Percentiles rank a stretch among this genome's conserved stretches.
Conservation (phyloP, 2,888 invertebrate species). For the Nemoura dubitans region DNA sequence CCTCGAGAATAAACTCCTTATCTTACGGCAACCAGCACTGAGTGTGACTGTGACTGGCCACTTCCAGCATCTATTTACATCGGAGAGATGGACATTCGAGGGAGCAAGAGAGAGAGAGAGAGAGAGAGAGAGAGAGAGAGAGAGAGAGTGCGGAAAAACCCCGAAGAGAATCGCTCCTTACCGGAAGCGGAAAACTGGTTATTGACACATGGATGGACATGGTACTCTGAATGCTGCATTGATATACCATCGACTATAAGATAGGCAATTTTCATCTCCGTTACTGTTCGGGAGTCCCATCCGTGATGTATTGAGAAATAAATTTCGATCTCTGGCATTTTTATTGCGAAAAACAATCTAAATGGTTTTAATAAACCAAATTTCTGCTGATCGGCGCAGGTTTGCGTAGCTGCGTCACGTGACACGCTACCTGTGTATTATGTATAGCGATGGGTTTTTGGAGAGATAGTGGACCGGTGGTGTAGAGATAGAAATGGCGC, state of each 20-base stretch:
- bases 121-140: background rate
- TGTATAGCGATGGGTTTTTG: background rate
- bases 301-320: slow-evolving; percentile 2
- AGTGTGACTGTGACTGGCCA: slow-evolving; percentile 28
- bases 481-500: background rate
- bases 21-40: slow-evolving; percentile 25
- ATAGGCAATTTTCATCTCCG: slow-evolving; percentile 5
- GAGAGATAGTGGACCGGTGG: background rate
- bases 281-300: background rate
- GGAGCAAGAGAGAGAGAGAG: background rate
- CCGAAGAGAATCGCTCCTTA: slow-evolving; percentile 20
- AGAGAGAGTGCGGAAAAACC: background rate
- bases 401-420: background rate
- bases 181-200: slow-evolving; percentile 22
- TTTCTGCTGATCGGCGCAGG: background rate
- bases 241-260: slow-evolving; percentile 3
- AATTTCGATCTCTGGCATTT: background rate
- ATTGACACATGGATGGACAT: slow-evolving; percentile 27
- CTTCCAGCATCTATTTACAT: slow-evolving; percentile 37
- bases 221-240: background rate
- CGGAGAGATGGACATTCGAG: slow-evolving; percentile 28
- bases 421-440: background rate
- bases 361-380: slow-evolving; percentile 12
- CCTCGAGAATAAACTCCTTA: slow-evolving; percentile 20
- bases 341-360: slow-evolving; percentile 7